Base-by-base conservation (phyloP, 2,113 vertebrate species). In the Amphiprion percula region DNA sequence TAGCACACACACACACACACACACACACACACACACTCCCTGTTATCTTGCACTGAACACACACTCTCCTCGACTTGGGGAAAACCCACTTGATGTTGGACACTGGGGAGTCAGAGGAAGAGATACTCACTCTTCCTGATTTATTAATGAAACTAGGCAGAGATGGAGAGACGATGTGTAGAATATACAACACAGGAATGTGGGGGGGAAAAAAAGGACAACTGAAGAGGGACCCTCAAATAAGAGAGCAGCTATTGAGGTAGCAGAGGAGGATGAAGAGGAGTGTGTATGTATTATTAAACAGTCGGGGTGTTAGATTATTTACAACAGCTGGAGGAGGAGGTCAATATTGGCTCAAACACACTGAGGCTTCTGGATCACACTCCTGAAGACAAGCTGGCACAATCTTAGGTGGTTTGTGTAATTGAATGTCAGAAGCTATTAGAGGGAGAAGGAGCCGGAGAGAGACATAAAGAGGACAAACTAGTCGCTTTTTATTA, bases 241-340 rank as follows among this genome's bases (percentile, higher is more conserved):
- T 63, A 52, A 23, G 59, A 71, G 23, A 73, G 63, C 54, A 47
- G 62, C 58, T 33, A 74, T 33, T 1, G 49, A 64, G 19, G 68
- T 44, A 5, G 23, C 21, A 16, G 5, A 55, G 23, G 71, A 46
- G 63, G 76, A 76, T 21, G 67, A 66, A 30, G 46, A 47, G 44
- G 24, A 46, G 60, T n/a, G 33, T 52, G 37, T 50, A 83, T 91
- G 74, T 81, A 60, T 91, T 82, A 90, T 90, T 90, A 70, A 91
- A 82, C 15, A 79, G 75, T 52, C 9, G 1, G 2, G 58, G 69
- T 86, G 75, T 88, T 91, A 46, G 88, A 86, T 88, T 88, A 90
- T 91, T 91, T 88, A 91, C 86, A 82, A 33, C 84, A 82, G 50
- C 88, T 87, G 79, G 33, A 76, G 59, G 52, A 64, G n/a, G 30